Percentiles rank a stretch among this genome's conserved stretches.
phyloP scores from a whole-genome alignment of 2,888 invertebrate genomes.

The Ophioninae sp. region DNA sequence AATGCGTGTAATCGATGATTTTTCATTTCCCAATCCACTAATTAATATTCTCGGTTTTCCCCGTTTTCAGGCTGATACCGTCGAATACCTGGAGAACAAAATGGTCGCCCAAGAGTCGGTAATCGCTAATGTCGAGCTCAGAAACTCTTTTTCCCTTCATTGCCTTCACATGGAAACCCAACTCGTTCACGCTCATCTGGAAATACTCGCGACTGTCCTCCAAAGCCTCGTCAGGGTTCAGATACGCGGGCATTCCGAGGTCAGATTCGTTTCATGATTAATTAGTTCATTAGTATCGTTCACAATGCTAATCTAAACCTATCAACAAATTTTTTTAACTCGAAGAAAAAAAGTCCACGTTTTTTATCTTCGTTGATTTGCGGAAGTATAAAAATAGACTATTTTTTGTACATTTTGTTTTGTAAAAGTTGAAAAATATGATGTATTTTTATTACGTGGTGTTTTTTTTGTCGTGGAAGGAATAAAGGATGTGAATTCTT shows the following conservation, averaged over 20 bases:
- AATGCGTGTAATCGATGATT: neutral
- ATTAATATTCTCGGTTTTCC: neutral
- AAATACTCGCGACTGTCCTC: slow-evolving; percentile 84
- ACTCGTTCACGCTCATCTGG: slow-evolving; percentile 84
- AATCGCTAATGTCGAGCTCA: slow-evolving; percentile 84
- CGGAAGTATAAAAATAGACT: too few species aligned
- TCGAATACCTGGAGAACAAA: slow-evolving; percentile 84
- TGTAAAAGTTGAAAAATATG: too few species aligned
- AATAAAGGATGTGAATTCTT: too few species aligned
- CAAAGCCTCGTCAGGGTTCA: slow-evolving; percentile 83
- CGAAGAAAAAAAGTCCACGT: too few species aligned
- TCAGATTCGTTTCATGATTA: slow-evolving; percentile 68
- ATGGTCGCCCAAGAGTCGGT: slow-evolving; percentile 85
- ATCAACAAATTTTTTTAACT: too few species aligned
- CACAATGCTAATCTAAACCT: too few species aligned
- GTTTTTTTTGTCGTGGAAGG: too few species aligned
- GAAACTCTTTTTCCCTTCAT: slow-evolving; percentile 85
- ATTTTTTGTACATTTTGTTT: too few species aligned
- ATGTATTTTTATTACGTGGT: too few species aligned
- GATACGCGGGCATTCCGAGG: slow-evolving; percentile 83
- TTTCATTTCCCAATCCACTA: neutral
- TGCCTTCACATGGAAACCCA: slow-evolving; percentile 86
- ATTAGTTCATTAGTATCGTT: too few species aligned
- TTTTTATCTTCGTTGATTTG: too few species aligned
- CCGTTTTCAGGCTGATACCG: slow-evolving; percentile 83